A percentile compares a stretch with the other conserved stretches of the same genome.
Evolutionary conservation across 1,140 invertebrate species (phyloP).

Genomic region (Drosophila repleta): DNA sequence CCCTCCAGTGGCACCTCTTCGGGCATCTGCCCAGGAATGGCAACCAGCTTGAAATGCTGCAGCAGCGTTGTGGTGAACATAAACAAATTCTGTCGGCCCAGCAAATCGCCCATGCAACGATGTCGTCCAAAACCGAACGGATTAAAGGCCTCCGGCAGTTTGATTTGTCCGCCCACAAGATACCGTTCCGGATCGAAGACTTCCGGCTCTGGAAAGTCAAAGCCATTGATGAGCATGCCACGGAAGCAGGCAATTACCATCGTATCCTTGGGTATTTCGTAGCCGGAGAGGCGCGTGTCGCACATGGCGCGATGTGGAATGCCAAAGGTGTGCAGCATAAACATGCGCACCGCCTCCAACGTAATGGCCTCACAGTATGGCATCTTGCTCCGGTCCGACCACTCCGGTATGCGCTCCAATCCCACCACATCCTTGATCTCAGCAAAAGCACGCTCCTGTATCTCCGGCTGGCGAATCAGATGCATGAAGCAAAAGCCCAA

Average conservation of each 20-base stretch:
- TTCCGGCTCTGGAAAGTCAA: constrained; percentile 89
- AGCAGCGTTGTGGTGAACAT: constrained; percentile 91
- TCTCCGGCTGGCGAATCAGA: constrained; percentile 90
- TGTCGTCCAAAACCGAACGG: constrained; percentile 93
- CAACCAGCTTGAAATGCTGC: constrained; percentile 90
- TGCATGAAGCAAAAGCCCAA: constrained; percentile 91
- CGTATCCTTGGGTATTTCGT: constrained; percentile 92
- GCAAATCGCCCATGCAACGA: constrained; percentile 92
- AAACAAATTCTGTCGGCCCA: constrained; percentile 94
- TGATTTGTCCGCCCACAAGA: constrained; percentile 88
- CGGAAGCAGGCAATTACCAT: constrained; percentile 94
- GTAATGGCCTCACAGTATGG: constrained; percentile 92
- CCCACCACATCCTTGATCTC: constrained; percentile 92
- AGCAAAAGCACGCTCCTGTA: constrained; percentile 90
- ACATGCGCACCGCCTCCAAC: constrained; percentile 90
- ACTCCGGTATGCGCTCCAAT: constrained; percentile 87
- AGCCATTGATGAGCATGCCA: constrained; percentile 89
- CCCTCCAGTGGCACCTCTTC: constrained; percentile 89
- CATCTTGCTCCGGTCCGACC: constrained; percentile 88
- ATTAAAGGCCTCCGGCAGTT: constrained; percentile 88
- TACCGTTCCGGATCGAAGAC: constrained; percentile 89
- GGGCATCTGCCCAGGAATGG: constrained; percentile 87
- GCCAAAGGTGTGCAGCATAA: constrained; percentile 90
- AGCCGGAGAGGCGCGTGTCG: constrained; percentile 89
- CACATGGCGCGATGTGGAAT: constrained; percentile 90